Base-by-base conservation (phyloP, 2,888 invertebrate species). In the Microchrysa polita region DNA sequence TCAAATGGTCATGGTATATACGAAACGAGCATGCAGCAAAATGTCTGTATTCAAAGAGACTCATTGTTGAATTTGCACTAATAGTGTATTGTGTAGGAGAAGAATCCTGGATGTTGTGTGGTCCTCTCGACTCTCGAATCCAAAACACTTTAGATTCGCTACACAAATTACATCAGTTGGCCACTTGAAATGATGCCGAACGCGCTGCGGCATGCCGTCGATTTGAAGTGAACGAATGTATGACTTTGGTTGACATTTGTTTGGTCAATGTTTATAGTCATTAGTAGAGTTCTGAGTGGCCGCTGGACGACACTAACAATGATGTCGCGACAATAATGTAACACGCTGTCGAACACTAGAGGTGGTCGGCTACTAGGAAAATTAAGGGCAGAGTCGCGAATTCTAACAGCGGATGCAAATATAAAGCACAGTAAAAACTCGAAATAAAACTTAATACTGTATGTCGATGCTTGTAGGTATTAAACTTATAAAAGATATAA, bases 241-340 rank as follows among this genome's bases (percentile, higher is more conserved):
- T 34, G 2, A 2, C 4, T 2, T 7, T 53, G 18, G 18, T 61
- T 61, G 61, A 52, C 42, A 16, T 5, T 61, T 20, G 23, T 22
- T 23, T 40, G 57, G 18, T 42, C 55, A 57, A 57, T 69, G 69
- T 69, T 69, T 69, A 69, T 55, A n/a, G 57, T 69, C 69, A 69
- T 69, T 69, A 69, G 69, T 57, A 34, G n/a, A n/a, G 16, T 40
- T 57, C 57, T 55, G 10, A 40, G 20, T 34, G 20, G 34, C n/a
- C 5, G 23, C 55, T 55, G 57, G 18, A 57, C 53, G 67, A 67
- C 57, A 40, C 40, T 57, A 20, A 55, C 40, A 69, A 34, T 55
- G 12, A 55, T 69, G 69, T 69, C 69, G 69, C 69, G 69, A 69
- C 69, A 69, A 69, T 57, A 69, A 67, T 57, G 57, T 55, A 69